Evolutionary conservation across 2,797 vertebrate species (phyloP).

Genomic region (Hyperoplus lanceolatus): DNA sequence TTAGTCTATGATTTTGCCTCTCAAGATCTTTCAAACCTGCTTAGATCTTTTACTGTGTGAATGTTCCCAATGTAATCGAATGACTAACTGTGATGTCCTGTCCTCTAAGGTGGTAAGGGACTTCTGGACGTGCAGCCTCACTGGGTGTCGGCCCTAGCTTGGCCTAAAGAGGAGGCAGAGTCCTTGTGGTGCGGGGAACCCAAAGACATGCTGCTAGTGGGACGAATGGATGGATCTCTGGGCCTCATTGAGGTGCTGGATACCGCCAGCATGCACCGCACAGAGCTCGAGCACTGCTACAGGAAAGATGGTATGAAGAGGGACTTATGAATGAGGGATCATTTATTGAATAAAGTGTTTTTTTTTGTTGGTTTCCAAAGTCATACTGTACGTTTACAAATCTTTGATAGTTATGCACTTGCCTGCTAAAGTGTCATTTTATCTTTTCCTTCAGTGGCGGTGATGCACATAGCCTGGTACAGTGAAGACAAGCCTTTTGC

Average conservation of each 20-base stretch:
- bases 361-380: no score
- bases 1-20: not conserved
- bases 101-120: slow-evolving; percentile 90
- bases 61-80: not conserved
- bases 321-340: not conserved
- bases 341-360: not conserved
- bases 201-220: slow-evolving; percentile 92
- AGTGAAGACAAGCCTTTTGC: slow-evolving; percentile 95
- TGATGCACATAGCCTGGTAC: slow-evolving; percentile 93
- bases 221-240: slow-evolving; percentile 95
- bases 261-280: slow-evolving; percentile 88
- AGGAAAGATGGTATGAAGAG: slow-evolving; percentile 90
- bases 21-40: not conserved
- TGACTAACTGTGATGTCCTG: not conserved
- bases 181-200: slow-evolving; percentile 90
- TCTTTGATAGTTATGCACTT: not conserved
- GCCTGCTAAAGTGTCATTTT: not conserved
- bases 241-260: slow-evolving; percentile 95
- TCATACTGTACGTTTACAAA: not conserved
- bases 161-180: slow-evolving; percentile 90
- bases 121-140: slow-evolving; percentile 94
- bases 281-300: slow-evolving; percentile 96
- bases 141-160: slow-evolving; percentile 95
- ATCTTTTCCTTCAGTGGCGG: slow-evolving; percentile 76
- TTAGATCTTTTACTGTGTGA: not conserved